Percentiles rank a stretch among this genome's conserved stretches.
These are phyloP conservation scores for Criorhina ranunculi DNA, from an alignment of 2,888 invertebrate species.

Conservation along the genomic window DNA sequence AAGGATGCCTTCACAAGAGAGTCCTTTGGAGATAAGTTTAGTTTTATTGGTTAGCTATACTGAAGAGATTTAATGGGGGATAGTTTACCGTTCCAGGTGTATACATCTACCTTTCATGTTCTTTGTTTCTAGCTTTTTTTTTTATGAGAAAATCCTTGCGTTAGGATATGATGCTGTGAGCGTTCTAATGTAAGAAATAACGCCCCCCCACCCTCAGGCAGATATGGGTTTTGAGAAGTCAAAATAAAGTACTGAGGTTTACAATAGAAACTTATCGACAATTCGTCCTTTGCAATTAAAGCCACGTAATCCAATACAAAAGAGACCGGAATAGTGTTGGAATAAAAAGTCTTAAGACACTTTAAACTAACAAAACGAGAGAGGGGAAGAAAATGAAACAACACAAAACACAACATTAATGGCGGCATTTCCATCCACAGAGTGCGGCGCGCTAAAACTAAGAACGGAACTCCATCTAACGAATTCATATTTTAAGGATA, in stretches of 20 bases:
- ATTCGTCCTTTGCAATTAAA: conserved; percentile 73
- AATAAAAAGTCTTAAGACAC: conserved; percentile 5
- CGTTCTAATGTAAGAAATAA: conserved; percentile 9
- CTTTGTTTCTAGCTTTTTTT: conserved; percentile 29
- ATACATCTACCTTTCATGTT: background rate
- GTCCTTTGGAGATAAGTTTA: conserved; percentile 61
- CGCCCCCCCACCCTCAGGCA: conserved; percentile 39
- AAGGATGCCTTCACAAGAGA: conserved; percentile 33
- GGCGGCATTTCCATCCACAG: conserved; percentile 12
- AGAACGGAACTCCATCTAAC: conserved; percentile 53
- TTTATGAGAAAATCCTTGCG: conserved; percentile 14
- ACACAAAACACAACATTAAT: conserved; percentile 13
- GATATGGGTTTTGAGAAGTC: conserved; percentile 31
- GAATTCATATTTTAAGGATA: conserved; percentile 65
- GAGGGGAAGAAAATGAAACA: background rate
- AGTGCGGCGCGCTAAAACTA: conserved; percentile 38
- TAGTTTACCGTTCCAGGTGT: background rate
- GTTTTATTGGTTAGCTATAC: conserved; percentile 65
- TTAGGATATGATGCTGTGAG: conserved; percentile 28
- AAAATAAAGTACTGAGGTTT: conserved; percentile 12
- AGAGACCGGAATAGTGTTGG: conserved; percentile 2
- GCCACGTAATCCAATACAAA: conserved; percentile 73
- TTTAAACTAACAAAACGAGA: conserved; percentile 5
- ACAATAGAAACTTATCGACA: conserved; percentile 55
- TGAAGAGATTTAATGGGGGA: conserved; percentile 55